These are phyloP conservation scores for Colius striatus DNA, from an alignment of 2,113 vertebrate genomes.

Conservation along the genomic window DNA sequence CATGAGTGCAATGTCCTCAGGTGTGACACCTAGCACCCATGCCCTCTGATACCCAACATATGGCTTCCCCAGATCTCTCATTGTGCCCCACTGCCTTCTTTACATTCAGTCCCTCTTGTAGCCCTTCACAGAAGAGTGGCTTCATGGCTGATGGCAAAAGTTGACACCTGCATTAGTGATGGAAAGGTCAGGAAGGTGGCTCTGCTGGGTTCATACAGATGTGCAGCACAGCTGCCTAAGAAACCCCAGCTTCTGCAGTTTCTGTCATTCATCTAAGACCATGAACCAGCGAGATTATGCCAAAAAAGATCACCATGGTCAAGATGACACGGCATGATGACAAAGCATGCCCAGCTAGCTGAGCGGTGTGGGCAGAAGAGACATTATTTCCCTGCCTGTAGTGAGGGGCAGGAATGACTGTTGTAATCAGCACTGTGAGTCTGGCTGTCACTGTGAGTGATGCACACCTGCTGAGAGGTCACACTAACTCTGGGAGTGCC, in stretches of 20 bases:
- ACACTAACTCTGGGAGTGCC: neutral
- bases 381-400: neutral
- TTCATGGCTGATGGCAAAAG: neutral
- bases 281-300: neutral
- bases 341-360: neutral
- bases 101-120: neutral
- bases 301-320: neutral
- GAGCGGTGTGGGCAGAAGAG: neutral
- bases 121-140: neutral
- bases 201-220: neutral
- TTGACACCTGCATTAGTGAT: neutral
- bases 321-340: neutral
- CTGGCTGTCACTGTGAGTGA: neutral
- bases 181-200: neutral
- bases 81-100: neutral
- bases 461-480: neutral
- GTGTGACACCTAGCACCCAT: neutral
- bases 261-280: neutral
- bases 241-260: neutral
- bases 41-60: neutral
- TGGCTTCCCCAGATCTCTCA: neutral
- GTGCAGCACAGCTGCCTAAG: neutral
- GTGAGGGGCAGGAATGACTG: neutral
- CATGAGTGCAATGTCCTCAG: neutral
- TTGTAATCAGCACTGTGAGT: neutral